Conservation (phyloP, 2,797 vertebrate species). For the Chrosomus eos region DNA sequence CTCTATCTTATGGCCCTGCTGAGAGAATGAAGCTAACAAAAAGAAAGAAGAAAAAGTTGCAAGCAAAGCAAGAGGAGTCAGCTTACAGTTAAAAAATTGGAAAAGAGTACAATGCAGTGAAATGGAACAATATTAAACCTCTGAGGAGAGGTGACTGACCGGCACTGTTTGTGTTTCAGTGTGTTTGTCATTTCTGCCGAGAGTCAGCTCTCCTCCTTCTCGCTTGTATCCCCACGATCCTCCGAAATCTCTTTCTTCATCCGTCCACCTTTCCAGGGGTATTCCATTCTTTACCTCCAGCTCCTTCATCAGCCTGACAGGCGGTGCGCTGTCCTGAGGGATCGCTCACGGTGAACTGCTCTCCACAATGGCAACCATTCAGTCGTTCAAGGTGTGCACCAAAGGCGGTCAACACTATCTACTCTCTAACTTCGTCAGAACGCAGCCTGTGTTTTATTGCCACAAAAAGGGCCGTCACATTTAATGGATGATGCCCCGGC, state of each 20-base stretch:
- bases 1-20: constrained; percentile 63
- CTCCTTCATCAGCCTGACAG: constrained; percentile 67
- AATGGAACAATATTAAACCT: constrained; percentile 58
- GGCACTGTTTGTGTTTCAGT: constrained; percentile 43
- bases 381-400: constrained; percentile 69
- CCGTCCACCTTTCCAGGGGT: constrained; percentile 38
- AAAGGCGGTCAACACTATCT: constrained; percentile 73
- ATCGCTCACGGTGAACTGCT: constrained; percentile 68
- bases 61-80: constrained; percentile 75
- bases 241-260: constrained; percentile 45
- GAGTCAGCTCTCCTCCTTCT: constrained; percentile 48
- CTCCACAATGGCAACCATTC: constrained; percentile 65
- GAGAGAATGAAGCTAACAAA: constrained; percentile 62
- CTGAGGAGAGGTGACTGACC: constrained; percentile 45
- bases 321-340: constrained; percentile 64
- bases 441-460: constrained; percentile 65
- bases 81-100: constrained; percentile 68
- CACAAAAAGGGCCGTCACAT: constrained; percentile 63
- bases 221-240: constrained; percentile 24
- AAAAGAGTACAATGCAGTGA: constrained; percentile 58
- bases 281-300: constrained; percentile 45
- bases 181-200: constrained; percentile 34
- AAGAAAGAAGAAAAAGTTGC: constrained; percentile 62
- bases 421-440: constrained; percentile 52
- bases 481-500: constrained; percentile 67